Evolutionary conservation across 2,113 vertebrate species (phyloP), one percentile per base, ranked within the genome.

Genomic region (Anguilla japonica): DNA sequence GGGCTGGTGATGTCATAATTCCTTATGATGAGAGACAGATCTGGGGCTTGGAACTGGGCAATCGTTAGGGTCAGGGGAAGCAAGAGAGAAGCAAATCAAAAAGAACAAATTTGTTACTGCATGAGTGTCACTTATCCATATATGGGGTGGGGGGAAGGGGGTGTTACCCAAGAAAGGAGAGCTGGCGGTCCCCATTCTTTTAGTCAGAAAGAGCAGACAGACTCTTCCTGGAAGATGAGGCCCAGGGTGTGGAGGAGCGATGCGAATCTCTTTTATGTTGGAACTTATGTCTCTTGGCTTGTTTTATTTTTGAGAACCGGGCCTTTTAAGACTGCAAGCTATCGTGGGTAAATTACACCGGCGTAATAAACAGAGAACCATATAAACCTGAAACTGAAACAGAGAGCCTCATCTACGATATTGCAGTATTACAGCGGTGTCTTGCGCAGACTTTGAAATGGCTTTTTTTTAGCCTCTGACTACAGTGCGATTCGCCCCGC

Each of bases 401-500:
- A 26, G 60, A 26, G 1, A 5, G 60, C 18, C 2, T 67, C 8
- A 3, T 22, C 60, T 6, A 67, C 9, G 3, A 60, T 18, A 71
- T 71, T 71, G 20, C 63, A 7, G 26, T 67, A 75, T 75, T 75
- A 75, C 71, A 0, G 8, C 6, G 71, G 34, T 34, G 9, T 75
- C 9, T 75, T 34, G 20, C 4, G 60, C 18, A 67, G 60, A 67
- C 60, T 67, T 67, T 67, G 60, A 67, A 67, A 26, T 26, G 60
- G 22, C 60, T 75, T 75, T 75, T 75, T 75, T 75, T 75, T 75
- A 75, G 26, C 71, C 71, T 34, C n/a, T 34, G 71, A 75, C 71
- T 75, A 34, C 71, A 34, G 71, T 13, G 9, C n/a, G n/a, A 3
- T 6, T 4, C 26, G 11, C n/a, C 71, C n/a, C 13, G 71, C 71